Evolutionary conservation across 2,888 invertebrate species (phyloP).

Genomic region (Diaphora mendica): DNA sequence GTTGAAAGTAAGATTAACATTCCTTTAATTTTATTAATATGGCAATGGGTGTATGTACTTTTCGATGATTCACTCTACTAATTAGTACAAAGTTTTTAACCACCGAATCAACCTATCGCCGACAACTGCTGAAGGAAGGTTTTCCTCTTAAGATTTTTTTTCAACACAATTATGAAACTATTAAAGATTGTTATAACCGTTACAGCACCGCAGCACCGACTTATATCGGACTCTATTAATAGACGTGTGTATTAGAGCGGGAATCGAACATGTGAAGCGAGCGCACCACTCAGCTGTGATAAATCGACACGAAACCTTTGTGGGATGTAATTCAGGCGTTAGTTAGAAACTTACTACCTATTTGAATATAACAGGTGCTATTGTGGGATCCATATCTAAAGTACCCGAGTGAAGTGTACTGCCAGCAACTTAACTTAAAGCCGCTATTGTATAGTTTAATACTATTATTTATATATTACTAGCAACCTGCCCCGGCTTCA

Average conservation of each 20-base stretch:
- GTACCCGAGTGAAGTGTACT: neutral
- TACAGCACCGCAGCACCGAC: neutral
- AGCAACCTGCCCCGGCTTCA: too few relatives aligned
- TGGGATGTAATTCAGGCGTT: conserved; percentile 29
- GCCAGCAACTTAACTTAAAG: neutral
- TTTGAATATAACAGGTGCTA: neutral
- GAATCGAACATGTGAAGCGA: conserved; percentile 54
- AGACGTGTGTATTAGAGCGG: conserved; percentile 52
- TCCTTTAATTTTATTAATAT: neutral
- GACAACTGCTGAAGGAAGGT: too few relatives aligned
- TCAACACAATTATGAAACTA: neutral
- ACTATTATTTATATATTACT: neutral
- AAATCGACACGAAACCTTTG: conserved; percentile 50
- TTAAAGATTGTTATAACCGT: neutral
- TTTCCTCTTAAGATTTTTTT: neutral
- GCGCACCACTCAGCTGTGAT: conserved; percentile 48
- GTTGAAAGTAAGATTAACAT: neutral
- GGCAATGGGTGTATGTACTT: too few relatives aligned
- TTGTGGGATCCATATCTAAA: neutral
- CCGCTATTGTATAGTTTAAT: neutral
- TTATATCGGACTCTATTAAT: conserved; percentile 33
- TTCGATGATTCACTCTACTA: neutral
- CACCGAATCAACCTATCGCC: neutral
- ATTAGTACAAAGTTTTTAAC: neutral
- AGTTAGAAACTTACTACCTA: conserved; percentile 4